phyloP scores from a whole-genome alignment of 2,113 vertebrate genomes.

The Lepidothrix coronata region DNA sequence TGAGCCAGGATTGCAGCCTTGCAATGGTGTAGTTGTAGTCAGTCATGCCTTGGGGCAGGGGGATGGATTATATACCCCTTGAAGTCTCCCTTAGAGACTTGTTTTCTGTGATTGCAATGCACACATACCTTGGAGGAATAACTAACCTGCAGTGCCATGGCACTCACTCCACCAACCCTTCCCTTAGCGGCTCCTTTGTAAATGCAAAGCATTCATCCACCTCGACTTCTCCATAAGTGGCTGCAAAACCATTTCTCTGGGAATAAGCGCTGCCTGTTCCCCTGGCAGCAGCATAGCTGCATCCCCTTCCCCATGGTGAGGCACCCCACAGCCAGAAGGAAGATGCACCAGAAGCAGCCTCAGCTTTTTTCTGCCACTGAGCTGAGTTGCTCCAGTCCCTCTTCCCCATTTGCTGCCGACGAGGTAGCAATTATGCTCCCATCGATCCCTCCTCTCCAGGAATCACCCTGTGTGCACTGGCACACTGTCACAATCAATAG shows the following conservation, averaged over 20 bases:
- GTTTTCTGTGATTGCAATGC: neutral
- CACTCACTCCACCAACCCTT: neutral
- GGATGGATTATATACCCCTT: neutral
- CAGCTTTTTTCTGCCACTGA: neutral
- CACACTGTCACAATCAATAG: constrained; percentile 36
- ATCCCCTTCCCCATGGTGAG: neutral
- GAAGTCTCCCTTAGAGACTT: neutral
- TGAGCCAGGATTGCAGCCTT: neutral
- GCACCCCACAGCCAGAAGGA: neutral
- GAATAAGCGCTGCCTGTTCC: neutral
- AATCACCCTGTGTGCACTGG: neutral
- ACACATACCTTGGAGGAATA: neutral
- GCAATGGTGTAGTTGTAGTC: neutral
- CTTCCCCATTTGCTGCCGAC: neutral
- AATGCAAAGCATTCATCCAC: neutral
- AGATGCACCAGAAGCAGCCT: neutral
- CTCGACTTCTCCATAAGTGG: neutral
- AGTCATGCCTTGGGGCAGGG: neutral
- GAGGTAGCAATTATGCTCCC: constrained; percentile 25
- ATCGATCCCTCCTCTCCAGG: constrained; percentile 30
- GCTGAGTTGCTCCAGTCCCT: neutral
- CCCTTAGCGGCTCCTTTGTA: neutral
- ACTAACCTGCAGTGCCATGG: neutral
- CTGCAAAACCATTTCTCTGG: neutral
- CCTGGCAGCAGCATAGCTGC: neutral